phyloP scores from a whole-genome alignment of 2,797 vertebrate species.

The Cossypha caffra region DNA sequence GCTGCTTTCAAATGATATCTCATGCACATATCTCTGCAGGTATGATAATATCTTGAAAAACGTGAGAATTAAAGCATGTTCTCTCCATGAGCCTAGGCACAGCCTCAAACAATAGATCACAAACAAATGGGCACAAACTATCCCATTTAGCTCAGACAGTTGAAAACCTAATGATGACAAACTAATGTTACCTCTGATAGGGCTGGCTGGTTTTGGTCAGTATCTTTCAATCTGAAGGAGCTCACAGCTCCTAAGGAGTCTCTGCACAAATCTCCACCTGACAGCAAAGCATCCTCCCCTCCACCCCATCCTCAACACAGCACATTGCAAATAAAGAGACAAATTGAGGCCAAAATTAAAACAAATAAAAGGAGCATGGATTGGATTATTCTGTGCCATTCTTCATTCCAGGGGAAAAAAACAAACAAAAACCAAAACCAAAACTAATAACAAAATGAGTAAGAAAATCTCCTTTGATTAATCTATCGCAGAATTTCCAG shows the following conservation, averaged over 20 bases:
- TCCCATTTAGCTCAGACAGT: neutral
- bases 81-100: neutral
- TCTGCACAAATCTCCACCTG: neutral
- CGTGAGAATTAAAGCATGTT: neutral
- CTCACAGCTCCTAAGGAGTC: neutral
- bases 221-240: neutral
- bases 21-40: slow-evolving; percentile 27
- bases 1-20: slow-evolving; percentile 12
- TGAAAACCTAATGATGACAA: slow-evolving; percentile 54
- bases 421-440: too few relatives aligned
- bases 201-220: slow-evolving; percentile 3
- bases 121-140: neutral
- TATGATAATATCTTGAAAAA: slow-evolving; percentile 32
- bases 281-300: neutral
- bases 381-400: neutral
- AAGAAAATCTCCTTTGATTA: neutral
- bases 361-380: neutral
- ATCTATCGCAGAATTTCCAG: neutral
- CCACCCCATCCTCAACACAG: neutral
- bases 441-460: neutral
- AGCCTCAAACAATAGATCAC: slow-evolving; percentile 28
- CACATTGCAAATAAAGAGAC: neutral
- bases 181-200: slow-evolving; percentile 24
- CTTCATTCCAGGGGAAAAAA: neutral
- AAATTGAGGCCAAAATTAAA: slow-evolving; percentile 2